These are phyloP conservation scores for Chrysogorgia sp. DNA, from an alignment of 92 coral and sea anemone species.

Conservation along the genomic window DNA sequence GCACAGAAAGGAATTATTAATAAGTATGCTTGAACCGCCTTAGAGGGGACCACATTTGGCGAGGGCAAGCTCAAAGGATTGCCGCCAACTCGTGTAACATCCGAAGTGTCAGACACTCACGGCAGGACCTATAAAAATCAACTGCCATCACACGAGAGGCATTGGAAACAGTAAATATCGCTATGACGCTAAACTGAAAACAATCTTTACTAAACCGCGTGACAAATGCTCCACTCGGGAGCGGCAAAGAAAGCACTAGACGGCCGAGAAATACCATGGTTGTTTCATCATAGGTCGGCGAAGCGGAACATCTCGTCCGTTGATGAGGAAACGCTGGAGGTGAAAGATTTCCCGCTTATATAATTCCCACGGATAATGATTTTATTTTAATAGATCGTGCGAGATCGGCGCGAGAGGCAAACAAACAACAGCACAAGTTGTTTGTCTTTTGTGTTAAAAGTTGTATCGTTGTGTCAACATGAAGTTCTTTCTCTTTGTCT, in stretches of 20 bases:
- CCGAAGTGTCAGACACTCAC: slow-evolving; percentile 50
- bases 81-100: slow-evolving; percentile 52
- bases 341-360: slow-evolving; percentile 28
- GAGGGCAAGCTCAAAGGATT: slow-evolving; percentile 31
- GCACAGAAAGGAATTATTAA: slow-evolving; percentile 33
- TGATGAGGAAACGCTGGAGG: slow-evolving; percentile 29
- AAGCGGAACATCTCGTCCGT: background rate
- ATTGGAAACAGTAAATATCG: background rate
- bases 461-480: slow-evolving; percentile 15
- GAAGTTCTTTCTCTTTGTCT: background rate
- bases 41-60: slow-evolving; percentile 47
- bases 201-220: background rate
- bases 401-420: slow-evolving; percentile 19
- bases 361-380: slow-evolving; percentile 42
- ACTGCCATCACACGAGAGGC: slow-evolving; percentile 43
- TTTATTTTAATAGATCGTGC: slow-evolving; percentile 34
- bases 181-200: background rate
- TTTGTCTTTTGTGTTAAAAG: slow-evolving; percentile 27
- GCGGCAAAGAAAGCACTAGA: no score
- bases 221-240: no score
- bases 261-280: no score
- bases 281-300: slow-evolving; percentile 23
- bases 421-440: slow-evolving; percentile 28
- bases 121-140: slow-evolving; percentile 35
- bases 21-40: slow-evolving; percentile 44